Evolutionary conservation across 2,888 invertebrate species (phyloP), one percentile per base, ranked within the genome.

Genomic region (Phania funesta): DNA sequence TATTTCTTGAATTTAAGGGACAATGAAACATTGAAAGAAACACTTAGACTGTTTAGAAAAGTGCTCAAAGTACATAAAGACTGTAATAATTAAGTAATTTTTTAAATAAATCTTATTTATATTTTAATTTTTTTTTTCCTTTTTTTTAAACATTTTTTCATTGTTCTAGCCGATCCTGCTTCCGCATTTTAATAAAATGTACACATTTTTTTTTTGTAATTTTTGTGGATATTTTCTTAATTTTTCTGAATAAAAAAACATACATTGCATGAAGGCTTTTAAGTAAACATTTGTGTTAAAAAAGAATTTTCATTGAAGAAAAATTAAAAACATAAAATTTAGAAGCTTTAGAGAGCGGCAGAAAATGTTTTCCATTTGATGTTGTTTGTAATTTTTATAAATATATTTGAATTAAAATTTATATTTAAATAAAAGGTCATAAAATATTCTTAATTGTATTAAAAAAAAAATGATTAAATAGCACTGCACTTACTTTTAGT

Each of bases 131-230:
- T 50, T 9, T 24, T 16, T 46, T 58, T 46, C 60, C 78, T 78
- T 83, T 74, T 58, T 65, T 41, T 62, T 11, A 52, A 70, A 62
- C 68, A 62, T 75, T 83, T 85, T 60, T 87, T 87, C 87, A 87
- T 88, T 90, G 87, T 88, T 87, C 89, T 86, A 85, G 87, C 88
- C 89, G 90, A 90, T 90, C 91, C 90, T 90, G 91, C 91, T 90
- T 90, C 90, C 88, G 87, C 85, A 88, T 88, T 88, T 88, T 86
- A 83, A 84, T 85, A 71, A 82, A 86, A 85, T 86, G 84, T 87
- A 86, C 84, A 84, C 86, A 86, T 85, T 84, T 54, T 84, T 74
- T 64, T 50, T 82, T 22, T 54, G 73, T 22, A 24, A 8, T 22
- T 64, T 56, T 76, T 83, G 20, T 46, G 78, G 35, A 32, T 64